Conservation (phyloP, 2,888 invertebrate genomes). For the Strigamia maritima region DNA sequence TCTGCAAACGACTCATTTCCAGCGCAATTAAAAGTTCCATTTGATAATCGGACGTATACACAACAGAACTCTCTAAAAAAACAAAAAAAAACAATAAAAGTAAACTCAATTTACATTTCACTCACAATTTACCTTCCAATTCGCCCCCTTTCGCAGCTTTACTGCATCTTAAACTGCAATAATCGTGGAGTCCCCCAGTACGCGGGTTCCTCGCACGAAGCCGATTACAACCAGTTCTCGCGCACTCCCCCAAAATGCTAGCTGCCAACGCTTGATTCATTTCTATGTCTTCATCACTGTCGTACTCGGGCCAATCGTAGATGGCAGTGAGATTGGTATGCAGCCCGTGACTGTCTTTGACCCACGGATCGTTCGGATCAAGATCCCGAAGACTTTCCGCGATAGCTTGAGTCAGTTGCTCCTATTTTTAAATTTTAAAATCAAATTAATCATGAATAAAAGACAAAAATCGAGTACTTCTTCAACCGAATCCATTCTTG, state of each 20-base stretch:
- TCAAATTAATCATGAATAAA: not conserved
- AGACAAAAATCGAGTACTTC: constrained; percentile 52
- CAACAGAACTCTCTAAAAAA: constrained; percentile 31
- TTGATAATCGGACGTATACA: constrained; percentile 56
- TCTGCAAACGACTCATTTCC: constrained; percentile 67
- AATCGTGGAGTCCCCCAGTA: constrained; percentile 57
- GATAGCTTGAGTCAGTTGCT: constrained; percentile 55
- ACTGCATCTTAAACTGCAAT: constrained; percentile 59
- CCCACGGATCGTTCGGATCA: constrained; percentile 58
- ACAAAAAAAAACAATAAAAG: not conserved
- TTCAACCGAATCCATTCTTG: constrained; percentile 51
- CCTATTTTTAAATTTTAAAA: constrained; percentile 45
- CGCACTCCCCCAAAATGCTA: constrained; percentile 51
- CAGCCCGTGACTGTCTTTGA: constrained; percentile 57
- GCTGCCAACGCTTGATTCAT: constrained; percentile 51
- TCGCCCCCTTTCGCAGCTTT: constrained; percentile 44
- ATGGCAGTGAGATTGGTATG: constrained; percentile 58
- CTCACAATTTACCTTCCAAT: constrained; percentile 35
- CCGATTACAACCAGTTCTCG: constrained; percentile 53
- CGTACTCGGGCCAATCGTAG: constrained; percentile 63
- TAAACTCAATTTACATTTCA: not conserved
- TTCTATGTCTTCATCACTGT: constrained; percentile 57
- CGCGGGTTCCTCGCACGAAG: constrained; percentile 56
- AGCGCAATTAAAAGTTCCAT: constrained; percentile 65
- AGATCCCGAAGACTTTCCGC: constrained; percentile 56